These are phyloP conservation scores for Agriopis marginaria DNA, from an alignment of 2,888 invertebrate species.

Conservation along the genomic window DNA sequence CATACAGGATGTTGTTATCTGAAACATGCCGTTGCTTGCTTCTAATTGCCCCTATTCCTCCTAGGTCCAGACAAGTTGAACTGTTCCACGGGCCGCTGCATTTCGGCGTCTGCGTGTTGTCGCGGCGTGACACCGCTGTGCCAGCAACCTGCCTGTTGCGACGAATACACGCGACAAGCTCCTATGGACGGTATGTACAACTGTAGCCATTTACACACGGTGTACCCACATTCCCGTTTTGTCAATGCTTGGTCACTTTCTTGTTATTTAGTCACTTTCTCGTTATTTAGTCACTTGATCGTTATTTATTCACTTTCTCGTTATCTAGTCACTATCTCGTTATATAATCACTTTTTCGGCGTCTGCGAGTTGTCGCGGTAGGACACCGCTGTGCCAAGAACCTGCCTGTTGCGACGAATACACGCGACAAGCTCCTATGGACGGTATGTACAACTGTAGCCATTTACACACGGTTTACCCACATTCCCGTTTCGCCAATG, in stretches of 20 bases:
- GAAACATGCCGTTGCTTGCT: no score
- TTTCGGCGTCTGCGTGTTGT: conserved; percentile 84
- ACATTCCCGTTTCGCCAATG: no score
- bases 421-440: conserved; percentile 50
- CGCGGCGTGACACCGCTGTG: conserved; percentile 64
- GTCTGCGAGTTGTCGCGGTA: conserved; percentile 81
- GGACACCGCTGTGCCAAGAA: conserved; percentile 58
- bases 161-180: conserved; percentile 60
- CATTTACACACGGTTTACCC: no score
- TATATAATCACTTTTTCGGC: conserved; percentile 59
- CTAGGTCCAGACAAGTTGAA: conserved; percentile 38
- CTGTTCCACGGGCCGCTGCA: conserved; percentile 78
- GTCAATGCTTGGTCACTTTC: background rate
- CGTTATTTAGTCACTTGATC: background rate
- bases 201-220: background rate
- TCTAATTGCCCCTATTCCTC: background rate
- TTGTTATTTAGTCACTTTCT: background rate
- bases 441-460: conserved; percentile 50
- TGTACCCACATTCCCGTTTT: background rate
- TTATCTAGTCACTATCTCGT: background rate
- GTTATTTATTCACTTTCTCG: background rate
- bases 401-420: conserved; percentile 73
- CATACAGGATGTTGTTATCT: no score
- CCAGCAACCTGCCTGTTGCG: conserved; percentile 66
- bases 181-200: conserved; percentile 50